Percentiles rank a stretch among this genome's conserved stretches.
Evolutionary conservation across 2,797 vertebrate species (phyloP).

Genomic region (Microcaecilia unicolor): DNA sequence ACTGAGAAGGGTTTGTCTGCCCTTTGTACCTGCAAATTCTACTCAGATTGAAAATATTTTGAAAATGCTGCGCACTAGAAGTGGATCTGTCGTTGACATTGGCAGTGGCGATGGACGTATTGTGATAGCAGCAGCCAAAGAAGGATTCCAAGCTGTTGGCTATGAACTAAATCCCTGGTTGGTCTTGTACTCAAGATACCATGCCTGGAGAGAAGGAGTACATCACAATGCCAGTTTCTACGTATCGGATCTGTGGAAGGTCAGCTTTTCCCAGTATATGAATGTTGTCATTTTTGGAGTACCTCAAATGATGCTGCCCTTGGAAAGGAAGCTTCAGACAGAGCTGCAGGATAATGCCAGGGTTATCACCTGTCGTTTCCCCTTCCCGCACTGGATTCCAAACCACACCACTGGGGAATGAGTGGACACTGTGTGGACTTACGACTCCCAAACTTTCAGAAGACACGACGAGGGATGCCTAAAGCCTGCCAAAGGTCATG

Average conservation of each 20-base stretch:
- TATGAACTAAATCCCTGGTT: slow-evolving; percentile 95
- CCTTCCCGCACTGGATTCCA: slow-evolving; percentile 85
- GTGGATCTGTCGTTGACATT: slow-evolving; percentile 76
- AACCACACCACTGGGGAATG: slow-evolving; percentile 71
- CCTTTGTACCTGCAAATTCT: slow-evolving; percentile 85
- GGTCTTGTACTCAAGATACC: slow-evolving; percentile 85
- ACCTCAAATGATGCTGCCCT: slow-evolving; percentile 87
- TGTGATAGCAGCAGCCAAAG: slow-evolving; percentile 88
- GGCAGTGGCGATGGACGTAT: slow-evolving; percentile 92
- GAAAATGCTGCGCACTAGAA: slow-evolving; percentile 49
- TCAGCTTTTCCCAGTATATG: slow-evolving; percentile 76
- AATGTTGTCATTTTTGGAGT: slow-evolving; percentile 93
- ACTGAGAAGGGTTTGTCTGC: slow-evolving; percentile 80
- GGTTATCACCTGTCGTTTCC: slow-evolving; percentile 90
- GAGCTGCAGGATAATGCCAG: slow-evolving; percentile 67
- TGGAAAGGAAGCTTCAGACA: slow-evolving; percentile 75
- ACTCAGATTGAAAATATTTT: slow-evolving; percentile 78
- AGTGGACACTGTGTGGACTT: slow-evolving; percentile 84
- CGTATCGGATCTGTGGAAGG: slow-evolving; percentile 92
- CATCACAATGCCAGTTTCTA: slow-evolving; percentile 69
- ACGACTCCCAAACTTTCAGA: slow-evolving; percentile 58
- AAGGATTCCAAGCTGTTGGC: slow-evolving; percentile 76
- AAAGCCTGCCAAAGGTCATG: too few relatives aligned
- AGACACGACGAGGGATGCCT: neutral
- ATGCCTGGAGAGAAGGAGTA: slow-evolving; percentile 81